Evolutionary conservation across 2,888 invertebrate genomes (phyloP).

Genomic region (Lysandra coridon): DNA sequence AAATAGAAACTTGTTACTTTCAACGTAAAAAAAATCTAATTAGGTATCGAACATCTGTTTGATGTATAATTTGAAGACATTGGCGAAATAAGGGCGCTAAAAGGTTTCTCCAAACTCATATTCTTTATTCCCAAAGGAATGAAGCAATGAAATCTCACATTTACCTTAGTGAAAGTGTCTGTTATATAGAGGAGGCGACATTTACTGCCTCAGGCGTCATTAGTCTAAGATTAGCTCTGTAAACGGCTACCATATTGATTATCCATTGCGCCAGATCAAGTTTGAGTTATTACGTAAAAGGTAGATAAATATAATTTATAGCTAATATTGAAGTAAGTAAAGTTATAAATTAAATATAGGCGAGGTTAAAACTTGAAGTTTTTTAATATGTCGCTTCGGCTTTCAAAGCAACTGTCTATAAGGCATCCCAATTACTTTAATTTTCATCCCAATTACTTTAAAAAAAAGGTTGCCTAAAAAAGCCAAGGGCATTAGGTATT

Average conservation of each 20-base stretch:
- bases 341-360: background rate
- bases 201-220: constrained; percentile 1
- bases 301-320: background rate
- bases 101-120: background rate
- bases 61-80: background rate
- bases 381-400: too few relatives aligned
- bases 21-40: too few relatives aligned
- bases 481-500: too few relatives aligned
- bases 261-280: background rate
- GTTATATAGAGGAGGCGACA: constrained; percentile 4
- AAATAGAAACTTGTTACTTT: background rate
- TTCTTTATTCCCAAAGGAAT: background rate
- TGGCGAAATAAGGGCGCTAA: background rate
- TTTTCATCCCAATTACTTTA: too few relatives aligned
- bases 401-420: too few relatives aligned
- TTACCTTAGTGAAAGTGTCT: background rate
- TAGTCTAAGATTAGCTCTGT: constrained; percentile 7
- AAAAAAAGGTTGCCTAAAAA: too few relatives aligned
- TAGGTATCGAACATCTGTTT: too few relatives aligned
- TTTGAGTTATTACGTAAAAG: background rate
- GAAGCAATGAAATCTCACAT: background rate
- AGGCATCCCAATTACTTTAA: too few relatives aligned
- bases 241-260: constrained; percentile 8
- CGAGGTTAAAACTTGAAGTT: too few relatives aligned
- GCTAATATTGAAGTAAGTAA: background rate